Percentiles rank a stretch among this genome's conserved stretches.
These are phyloP conservation scores for Oxytorus armatus DNA, from an alignment of 2,888 invertebrate genomes.

Conservation along the genomic window DNA sequence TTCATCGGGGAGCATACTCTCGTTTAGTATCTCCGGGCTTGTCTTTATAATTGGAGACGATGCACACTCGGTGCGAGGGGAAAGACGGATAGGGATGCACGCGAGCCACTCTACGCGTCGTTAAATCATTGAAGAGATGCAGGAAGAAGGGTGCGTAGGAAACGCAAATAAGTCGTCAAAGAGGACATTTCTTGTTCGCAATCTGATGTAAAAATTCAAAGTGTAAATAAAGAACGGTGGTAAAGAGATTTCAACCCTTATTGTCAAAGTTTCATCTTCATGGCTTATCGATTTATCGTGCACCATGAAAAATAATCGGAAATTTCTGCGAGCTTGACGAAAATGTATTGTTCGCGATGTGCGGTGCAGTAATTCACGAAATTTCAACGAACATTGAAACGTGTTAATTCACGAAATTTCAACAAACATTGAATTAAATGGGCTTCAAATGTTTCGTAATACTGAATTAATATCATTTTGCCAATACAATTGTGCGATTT, in stretches of 20 bases:
- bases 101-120: constrained; percentile 5
- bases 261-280: background rate
- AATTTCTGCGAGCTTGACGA: no score
- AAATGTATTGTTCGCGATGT: no score
- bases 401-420: no score
- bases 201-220: background rate
- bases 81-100: constrained; percentile 13
- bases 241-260: background rate
- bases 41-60: constrained; percentile 65
- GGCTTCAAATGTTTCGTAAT: no score
- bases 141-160: background rate
- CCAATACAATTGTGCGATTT: no score
- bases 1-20: constrained; percentile 42
- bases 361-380: no score
- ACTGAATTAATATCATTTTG: no score
- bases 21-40: constrained; percentile 47
- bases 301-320: no score
- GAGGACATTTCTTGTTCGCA: background rate
- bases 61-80: background rate
- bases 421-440: no score
- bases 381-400: no score
- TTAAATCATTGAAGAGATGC: constrained; percentile 27
- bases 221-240: background rate
- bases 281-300: no score
- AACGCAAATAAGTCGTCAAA: background rate